Conservation (phyloP, 2,797 vertebrate species). For the Taenioides sp. region DNA sequence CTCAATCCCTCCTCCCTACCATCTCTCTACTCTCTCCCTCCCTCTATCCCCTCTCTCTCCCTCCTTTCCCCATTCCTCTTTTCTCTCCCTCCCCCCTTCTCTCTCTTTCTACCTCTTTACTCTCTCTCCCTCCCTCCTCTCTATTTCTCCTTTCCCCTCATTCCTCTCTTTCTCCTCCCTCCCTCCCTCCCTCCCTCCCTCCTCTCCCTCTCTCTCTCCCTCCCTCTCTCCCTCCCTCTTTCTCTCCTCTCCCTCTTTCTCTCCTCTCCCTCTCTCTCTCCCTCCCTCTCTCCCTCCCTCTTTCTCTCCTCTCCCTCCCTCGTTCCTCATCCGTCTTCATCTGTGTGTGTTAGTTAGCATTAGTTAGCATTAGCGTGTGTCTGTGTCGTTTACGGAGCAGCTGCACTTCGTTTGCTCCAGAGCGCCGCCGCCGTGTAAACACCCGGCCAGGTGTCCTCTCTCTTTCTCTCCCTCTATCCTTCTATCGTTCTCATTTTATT, state of each 20-base stretch:
- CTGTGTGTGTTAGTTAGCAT: conserved; percentile 67
- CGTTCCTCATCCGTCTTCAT: conserved; percentile 77
- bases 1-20: no score
- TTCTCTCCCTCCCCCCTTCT: background rate
- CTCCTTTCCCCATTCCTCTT: conserved; percentile 5
- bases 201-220: background rate
- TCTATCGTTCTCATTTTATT: background rate
- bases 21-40: no score
- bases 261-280: conserved; percentile 26
- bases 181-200: background rate
- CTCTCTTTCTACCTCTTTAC: background rate
- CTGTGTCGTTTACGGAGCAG: conserved; percentile 72
- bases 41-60: no score
- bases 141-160: conserved; percentile 22
- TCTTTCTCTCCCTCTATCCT: conserved; percentile 10
- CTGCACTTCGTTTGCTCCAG: conserved; percentile 70
- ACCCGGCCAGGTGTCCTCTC: conserved; percentile 73
- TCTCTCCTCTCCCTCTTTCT: conserved; percentile 11
- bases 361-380: conserved; percentile 77
- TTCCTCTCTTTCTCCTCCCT: conserved; percentile 19
- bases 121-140: conserved; percentile 5
- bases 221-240: conserved; percentile 5
- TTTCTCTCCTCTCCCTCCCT: conserved; percentile 31
- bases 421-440: conserved; percentile 61
- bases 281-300: conserved; percentile 25